Percentiles rank a stretch among this genome's conserved stretches.
Conservation (phyloP, 2,888 invertebrate species). For the Dicycla oo region DNA sequence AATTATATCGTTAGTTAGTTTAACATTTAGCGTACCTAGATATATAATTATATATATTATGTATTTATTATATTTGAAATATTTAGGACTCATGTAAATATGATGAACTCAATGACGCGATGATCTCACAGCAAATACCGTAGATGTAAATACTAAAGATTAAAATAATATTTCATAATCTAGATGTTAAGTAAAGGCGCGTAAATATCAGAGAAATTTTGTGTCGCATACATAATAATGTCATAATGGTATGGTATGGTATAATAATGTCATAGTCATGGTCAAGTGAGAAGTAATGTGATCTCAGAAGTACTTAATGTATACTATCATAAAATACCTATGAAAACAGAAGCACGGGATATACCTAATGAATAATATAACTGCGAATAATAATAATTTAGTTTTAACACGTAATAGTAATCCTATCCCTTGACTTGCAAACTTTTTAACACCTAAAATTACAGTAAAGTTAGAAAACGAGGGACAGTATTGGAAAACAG, state of each 20-base stretch:
- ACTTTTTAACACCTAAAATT: conserved; percentile 31
- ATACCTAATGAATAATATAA: conserved; percentile 6
- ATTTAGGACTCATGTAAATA: conserved; percentile 54
- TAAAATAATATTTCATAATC: conserved; percentile 15
- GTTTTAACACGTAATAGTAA: conserved; percentile 10
- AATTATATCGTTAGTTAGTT: conserved; percentile 45
- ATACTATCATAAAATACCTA: conserved; percentile 17
- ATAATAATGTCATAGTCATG: neutral
- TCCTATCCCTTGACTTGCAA: conserved; percentile 17
- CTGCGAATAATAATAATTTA: conserved; percentile 9
- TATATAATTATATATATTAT: conserved; percentile 16
- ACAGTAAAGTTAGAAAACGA: conserved; percentile 43
- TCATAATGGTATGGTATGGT: too few relatives aligned
- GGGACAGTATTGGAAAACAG: conserved; percentile 31
- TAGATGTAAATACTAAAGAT: conserved; percentile 51
- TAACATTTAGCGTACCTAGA: conserved; percentile 13
- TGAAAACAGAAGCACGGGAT: neutral
- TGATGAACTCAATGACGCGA: conserved; percentile 54
- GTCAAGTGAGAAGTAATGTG: conserved; percentile 37
- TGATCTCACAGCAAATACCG: conserved; percentile 58
- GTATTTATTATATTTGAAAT: conserved; percentile 12
- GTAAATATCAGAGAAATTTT: conserved; percentile 6
- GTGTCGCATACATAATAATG: neutral
- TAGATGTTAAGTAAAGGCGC: conserved; percentile 8
- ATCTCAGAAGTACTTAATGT: conserved; percentile 31